Conservation (phyloP, 2,888 invertebrate species). For the Caenorhabditis sp. region DNA sequence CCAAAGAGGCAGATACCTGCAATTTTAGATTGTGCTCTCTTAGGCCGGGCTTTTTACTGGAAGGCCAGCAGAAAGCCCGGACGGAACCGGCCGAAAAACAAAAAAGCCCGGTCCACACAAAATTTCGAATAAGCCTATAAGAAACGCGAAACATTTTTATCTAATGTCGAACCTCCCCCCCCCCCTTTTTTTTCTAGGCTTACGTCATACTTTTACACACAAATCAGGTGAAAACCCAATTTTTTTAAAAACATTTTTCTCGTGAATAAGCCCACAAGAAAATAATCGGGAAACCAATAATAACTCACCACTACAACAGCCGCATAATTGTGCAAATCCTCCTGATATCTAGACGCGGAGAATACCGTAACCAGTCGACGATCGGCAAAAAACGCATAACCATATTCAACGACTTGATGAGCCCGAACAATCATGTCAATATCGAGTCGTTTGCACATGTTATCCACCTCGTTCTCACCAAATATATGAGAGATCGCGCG, state of each 20-base stretch:
- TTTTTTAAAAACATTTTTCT: too few species aligned
- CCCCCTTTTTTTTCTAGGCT: too few species aligned
- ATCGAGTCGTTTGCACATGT: constrained; percentile 39
- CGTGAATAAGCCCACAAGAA: background rate
- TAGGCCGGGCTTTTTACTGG: too few species aligned
- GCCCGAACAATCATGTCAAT: constrained; percentile 47
- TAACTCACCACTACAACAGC: constrained; percentile 50
- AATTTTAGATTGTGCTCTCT: too few species aligned
- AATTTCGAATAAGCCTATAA: too few species aligned
- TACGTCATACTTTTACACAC: too few species aligned
- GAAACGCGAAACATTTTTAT: too few species aligned
- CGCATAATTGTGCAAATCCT: constrained; percentile 55
- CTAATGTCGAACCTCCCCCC: too few species aligned
- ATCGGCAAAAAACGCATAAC: constrained; percentile 45
- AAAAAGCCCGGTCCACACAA: too few species aligned
- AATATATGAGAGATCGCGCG: constrained; percentile 55
- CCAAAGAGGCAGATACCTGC: constrained; percentile 18
- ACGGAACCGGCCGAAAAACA: too few species aligned
- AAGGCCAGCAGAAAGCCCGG: too few species aligned
- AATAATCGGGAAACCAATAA: background rate
- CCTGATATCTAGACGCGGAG: constrained; percentile 58
- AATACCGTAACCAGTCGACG: constrained; percentile 57
- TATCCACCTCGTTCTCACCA: constrained; percentile 49
- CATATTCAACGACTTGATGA: constrained; percentile 52
- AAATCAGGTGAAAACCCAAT: too few species aligned